Conservation (phyloP, 2,113 vertebrate genomes). For the Pandion haliaetus region DNA sequence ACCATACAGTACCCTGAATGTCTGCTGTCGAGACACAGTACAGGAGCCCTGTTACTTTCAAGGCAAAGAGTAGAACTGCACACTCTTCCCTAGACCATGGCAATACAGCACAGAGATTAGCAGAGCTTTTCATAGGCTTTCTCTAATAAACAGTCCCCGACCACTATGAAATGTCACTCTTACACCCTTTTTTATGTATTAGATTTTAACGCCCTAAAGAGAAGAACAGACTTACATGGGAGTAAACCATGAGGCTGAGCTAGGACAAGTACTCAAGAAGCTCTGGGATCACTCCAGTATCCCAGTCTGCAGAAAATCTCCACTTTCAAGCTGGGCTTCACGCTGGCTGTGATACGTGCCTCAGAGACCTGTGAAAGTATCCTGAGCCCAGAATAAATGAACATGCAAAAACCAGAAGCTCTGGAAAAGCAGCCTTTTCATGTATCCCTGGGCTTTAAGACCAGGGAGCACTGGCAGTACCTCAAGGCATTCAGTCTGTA, state of each 20-base stretch:
- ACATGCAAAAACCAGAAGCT: neutral
- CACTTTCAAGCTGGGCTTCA: neutral
- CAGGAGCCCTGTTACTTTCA: neutral
- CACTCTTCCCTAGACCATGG: neutral
- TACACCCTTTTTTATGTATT: neutral
- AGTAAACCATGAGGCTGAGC: neutral
- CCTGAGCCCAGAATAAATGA: neutral
- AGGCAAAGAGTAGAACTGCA: neutral
- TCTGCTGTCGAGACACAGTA: neutral
- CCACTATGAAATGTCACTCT: neutral
- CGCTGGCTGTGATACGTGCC: neutral
- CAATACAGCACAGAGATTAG: neutral
- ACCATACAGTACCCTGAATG: neutral
- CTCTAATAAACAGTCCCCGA: neutral
- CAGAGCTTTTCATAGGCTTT: neutral
- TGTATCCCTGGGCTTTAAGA: neutral
- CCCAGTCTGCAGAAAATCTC: neutral
- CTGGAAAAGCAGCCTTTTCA: neutral
- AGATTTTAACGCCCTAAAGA: slow-evolving; percentile 6
- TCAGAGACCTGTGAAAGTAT: neutral
- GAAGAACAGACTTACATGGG: neutral
- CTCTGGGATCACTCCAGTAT: neutral
- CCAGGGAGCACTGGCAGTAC: neutral
- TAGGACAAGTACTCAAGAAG: neutral
- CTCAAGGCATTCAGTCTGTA: neutral